phyloP scores from a whole-genome alignment of 2,113 vertebrate genomes.

The Bubo scandiacus region DNA sequence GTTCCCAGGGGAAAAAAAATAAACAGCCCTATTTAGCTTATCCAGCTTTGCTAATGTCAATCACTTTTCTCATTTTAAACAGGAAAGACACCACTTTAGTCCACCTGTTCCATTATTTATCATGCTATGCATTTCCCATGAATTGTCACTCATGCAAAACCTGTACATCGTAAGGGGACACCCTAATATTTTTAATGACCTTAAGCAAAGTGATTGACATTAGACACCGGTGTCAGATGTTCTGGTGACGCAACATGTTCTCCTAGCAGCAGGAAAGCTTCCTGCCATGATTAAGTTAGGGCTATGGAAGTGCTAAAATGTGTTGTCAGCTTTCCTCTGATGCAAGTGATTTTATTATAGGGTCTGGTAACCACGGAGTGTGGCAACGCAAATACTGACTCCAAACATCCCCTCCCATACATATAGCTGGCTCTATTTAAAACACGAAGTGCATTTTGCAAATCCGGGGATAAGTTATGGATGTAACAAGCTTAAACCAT shows the following conservation, averaged over 20 bases:
- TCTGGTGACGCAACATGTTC: slow-evolving; percentile 80
- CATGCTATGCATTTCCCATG: slow-evolving; percentile 74
- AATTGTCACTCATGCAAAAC: slow-evolving; percentile 74
- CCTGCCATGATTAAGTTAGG: slow-evolving; percentile 78
- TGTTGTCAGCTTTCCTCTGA: slow-evolving; percentile 90
- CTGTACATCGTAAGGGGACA: slow-evolving; percentile 80
- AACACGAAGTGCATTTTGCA: slow-evolving; percentile 22
- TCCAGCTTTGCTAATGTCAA: slow-evolving; percentile 40
- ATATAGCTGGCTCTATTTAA: slow-evolving; percentile 63
- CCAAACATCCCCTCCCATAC: slow-evolving; percentile 75
- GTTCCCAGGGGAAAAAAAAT: neutral
- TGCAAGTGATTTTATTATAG: slow-evolving; percentile 91
- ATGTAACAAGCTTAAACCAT: neutral
- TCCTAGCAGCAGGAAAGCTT: slow-evolving; percentile 78
- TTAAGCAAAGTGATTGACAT: slow-evolving; percentile 84
- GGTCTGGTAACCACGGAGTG: slow-evolving; percentile 83
- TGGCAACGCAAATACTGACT: slow-evolving; percentile 85
- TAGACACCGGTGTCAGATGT: slow-evolving; percentile 84
- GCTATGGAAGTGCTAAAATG: slow-evolving; percentile 87
- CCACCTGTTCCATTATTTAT: slow-evolving; percentile 87
- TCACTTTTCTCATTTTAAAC: slow-evolving; percentile 61
- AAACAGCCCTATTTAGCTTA: neutral
- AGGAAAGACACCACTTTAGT: slow-evolving; percentile 71
- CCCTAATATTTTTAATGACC: slow-evolving; percentile 82
- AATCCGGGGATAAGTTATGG: slow-evolving; percentile 29